These are phyloP conservation scores for Actias luna DNA, from an alignment of 2,888 invertebrate genomes.

Conservation along the genomic window DNA sequence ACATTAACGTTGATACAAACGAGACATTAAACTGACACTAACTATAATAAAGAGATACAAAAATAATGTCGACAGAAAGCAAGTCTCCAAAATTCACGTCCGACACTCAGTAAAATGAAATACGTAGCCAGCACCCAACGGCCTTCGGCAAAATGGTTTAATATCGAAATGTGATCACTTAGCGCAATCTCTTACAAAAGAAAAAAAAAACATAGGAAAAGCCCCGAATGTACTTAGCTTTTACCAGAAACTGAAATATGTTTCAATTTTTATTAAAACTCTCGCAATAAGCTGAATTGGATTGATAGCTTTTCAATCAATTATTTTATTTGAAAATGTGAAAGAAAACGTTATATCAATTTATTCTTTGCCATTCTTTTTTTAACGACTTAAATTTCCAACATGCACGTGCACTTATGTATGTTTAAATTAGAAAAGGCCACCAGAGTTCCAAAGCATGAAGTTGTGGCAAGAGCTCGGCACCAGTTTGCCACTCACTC, in stretches of 20 bases:
- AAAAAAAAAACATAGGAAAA: constrained; percentile 71
- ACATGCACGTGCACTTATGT: constrained; percentile 25
- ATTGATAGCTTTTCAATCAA: constrained; percentile 60
- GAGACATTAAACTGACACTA: constrained; percentile 61
- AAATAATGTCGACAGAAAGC: constrained; percentile 77
- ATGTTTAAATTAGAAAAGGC: constrained; percentile 35
- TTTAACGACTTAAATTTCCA: constrained; percentile 28
- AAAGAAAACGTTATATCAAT: constrained; percentile 31
- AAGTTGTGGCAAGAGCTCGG: constrained; percentile 36
- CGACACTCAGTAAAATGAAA: constrained; percentile 82
- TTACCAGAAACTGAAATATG: constrained; percentile 73
- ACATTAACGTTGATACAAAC: constrained; percentile 38
- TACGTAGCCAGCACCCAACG: constrained; percentile 77
- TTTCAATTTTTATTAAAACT: constrained; percentile 69
- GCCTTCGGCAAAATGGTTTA: constrained; percentile 80
- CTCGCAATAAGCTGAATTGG: constrained; percentile 56
- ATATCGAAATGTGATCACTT: constrained; percentile 83
- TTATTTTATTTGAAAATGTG: constrained; percentile 47
- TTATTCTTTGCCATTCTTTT: constrained; percentile 27
- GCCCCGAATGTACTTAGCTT: constrained; percentile 71
- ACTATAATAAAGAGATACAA: constrained; percentile 72
- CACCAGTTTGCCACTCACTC: constrained; percentile 43
- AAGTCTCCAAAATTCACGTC: constrained; percentile 77
- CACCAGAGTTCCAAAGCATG: constrained; percentile 34
- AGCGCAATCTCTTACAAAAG: constrained; percentile 81